phyloP scores from a whole-genome alignment of 2,888 invertebrate genomes.

The Hyposoter didymator region DNA sequence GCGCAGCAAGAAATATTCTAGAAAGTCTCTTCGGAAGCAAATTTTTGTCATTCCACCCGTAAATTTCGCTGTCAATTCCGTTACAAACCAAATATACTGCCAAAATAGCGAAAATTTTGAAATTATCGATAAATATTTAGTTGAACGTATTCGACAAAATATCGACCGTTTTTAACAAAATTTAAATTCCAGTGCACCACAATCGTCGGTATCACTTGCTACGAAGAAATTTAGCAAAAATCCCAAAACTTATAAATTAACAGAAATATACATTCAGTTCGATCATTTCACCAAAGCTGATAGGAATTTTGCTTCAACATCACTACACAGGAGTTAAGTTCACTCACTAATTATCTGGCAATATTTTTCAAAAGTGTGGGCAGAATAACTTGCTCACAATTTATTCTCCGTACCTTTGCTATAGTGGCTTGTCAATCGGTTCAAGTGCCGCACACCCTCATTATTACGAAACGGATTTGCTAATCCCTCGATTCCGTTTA shows the following conservation, averaged over 20 bases:
- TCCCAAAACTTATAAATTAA: not conserved
- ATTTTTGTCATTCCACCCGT: too few relatives aligned
- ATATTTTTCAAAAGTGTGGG: not conserved
- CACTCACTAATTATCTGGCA: not conserved
- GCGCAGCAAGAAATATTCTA: too few relatives aligned
- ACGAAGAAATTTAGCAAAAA: not conserved
- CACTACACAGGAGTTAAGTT: not conserved
- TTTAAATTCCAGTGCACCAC: too few relatives aligned
- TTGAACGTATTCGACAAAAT: too few relatives aligned
- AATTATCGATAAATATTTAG: too few relatives aligned
- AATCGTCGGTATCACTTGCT: not conserved
- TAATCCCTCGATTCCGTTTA: constrained; percentile 29
- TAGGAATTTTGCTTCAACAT: not conserved
- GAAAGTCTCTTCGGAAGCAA: too few relatives aligned
- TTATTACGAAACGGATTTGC: constrained; percentile 27
- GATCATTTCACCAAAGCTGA: not conserved
- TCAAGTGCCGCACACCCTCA: not conserved
- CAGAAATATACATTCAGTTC: not conserved
- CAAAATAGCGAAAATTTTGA: too few relatives aligned
- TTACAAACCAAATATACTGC: too few relatives aligned
- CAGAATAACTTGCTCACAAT: not conserved
- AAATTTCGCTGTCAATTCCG: too few relatives aligned
- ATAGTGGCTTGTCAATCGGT: constrained; percentile 3
- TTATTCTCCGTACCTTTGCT: not conserved
- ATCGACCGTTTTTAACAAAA: too few relatives aligned